These are phyloP conservation scores for Myrmecobius fasciatus DNA, from an alignment of 2,113 vertebrate species.

Conservation along the genomic window DNA sequence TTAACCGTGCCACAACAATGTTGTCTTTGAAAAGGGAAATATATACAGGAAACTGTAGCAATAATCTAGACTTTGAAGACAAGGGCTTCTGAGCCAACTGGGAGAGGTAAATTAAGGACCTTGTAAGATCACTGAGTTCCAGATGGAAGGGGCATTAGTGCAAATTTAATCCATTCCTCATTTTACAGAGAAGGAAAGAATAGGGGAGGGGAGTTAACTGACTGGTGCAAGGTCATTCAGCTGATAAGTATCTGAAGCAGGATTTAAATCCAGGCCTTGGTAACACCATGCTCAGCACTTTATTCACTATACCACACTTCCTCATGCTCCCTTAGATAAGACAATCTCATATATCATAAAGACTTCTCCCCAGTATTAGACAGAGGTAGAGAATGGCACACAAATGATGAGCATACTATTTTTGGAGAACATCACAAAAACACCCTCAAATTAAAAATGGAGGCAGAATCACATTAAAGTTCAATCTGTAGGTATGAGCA, in stretches of 20 bases:
- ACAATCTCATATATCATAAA: background rate
- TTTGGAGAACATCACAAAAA: background rate
- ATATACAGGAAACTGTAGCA: conserved; percentile 21
- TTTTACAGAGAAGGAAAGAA: background rate
- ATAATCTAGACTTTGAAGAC: background rate
- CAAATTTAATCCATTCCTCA: background rate
- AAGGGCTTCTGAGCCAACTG: conserved; percentile 30
- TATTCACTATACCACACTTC: background rate
- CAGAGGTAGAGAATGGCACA: background rate
- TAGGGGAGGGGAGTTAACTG: background rate
- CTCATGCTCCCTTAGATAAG: background rate
- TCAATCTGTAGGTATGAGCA: background rate
- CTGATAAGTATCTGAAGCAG: background rate
- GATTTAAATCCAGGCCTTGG: background rate
- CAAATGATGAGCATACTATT: background rate
- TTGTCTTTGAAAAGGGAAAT: conserved; percentile 38
- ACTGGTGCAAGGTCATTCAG: background rate
- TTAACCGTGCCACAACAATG: conserved; percentile 5
- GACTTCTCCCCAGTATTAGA: conserved; percentile 11
- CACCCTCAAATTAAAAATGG: background rate
- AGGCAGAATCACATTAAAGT: conserved; percentile 1
- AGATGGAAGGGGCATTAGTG: background rate
- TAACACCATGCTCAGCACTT: background rate
- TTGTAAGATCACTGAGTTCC: background rate
- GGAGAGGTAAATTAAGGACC: background rate